Base-by-base conservation (phyloP, 2,797 vertebrate species). In the Tangara arthus region DNA sequence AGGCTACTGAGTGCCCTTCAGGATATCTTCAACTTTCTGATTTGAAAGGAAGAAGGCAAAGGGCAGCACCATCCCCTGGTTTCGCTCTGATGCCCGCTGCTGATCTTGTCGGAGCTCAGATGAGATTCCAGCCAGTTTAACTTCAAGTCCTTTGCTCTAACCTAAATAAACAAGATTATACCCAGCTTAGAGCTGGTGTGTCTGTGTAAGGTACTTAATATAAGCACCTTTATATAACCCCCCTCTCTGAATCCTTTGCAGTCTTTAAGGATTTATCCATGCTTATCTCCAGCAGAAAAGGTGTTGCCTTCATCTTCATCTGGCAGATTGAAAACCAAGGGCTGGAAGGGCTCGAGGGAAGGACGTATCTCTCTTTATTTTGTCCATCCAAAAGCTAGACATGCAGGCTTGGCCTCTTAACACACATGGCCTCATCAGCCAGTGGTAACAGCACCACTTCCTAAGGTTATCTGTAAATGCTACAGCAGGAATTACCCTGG, bases 221-320 rank as follows among this genome's bases (percentile, higher is more conserved):
- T 96, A 96, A 96, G 93, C 90, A 95, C 93, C 95, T 96, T 95
- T 97, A 93, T 82, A 77, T 93, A 96, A 95, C 87, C 47, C 68
- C 47, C 41, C 68, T 60, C 73, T 70, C 46, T 42, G 72, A 89
- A 72, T 32, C 65, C 66, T 89, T 87, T 73, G 63, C 70, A 77
- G 56, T 50, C 66, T 89, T 84, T 70, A 82, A 90, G 53, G 78
- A 85, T 89, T 96, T 92, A 87, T 57, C 64, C 71, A 42, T 15
- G 34, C 37, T 22, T 44, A 68, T 59, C 89, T 94, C 66, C 68
- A 63, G 41, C 47, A 72, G 69, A 60, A 94, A 90, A 93, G 81
- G 92, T 89, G 83, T 73, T 87, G 64, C 64, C 52, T 93, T 87
- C 89, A 69, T 76, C 82, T 80, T 73, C 84, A 44, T 55, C 64